Percentiles rank a stretch among this genome's conserved stretches.
Evolutionary conservation across 2,888 invertebrate genomes (phyloP).

Genomic region (Pterostichus madidus): DNA sequence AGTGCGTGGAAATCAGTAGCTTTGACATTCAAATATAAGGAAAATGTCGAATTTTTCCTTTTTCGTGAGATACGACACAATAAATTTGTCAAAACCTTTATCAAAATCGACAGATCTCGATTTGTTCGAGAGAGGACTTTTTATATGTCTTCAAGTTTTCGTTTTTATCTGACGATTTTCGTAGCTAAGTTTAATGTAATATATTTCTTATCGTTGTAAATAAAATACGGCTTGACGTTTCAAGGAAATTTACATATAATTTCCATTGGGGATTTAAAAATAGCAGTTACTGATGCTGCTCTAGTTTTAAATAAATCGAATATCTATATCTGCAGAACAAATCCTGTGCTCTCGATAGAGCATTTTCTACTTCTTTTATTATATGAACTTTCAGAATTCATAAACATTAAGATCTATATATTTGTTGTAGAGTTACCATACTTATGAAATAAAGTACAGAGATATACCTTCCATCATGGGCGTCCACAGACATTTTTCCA

Average conservation of each 20-base stretch:
- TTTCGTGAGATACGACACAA: constrained; percentile 64
- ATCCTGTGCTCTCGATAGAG: not conserved
- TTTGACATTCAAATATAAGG: constrained; percentile 66
- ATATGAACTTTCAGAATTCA: not conserved
- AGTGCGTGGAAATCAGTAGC: constrained; percentile 58
- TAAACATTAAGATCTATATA: no score
- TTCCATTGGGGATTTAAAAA: constrained; percentile 46
- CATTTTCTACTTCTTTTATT: not conserved
- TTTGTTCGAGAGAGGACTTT: constrained; percentile 59
- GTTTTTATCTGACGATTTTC: constrained; percentile 53
- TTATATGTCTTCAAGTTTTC: constrained; percentile 62
- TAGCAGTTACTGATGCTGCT: constrained; percentile 23
- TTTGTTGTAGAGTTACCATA: no score
- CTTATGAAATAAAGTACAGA: no score
- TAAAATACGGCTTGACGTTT: constrained; percentile 53
- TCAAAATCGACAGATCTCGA: constrained; percentile 66
- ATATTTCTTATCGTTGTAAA: constrained; percentile 62
- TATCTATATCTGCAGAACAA: constrained; percentile 8
- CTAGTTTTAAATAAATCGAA: constrained; percentile 21
- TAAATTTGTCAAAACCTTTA: constrained; percentile 68
- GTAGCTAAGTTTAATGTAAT: constrained; percentile 59
- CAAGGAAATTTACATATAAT: constrained; percentile 42
- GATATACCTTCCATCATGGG: no score
- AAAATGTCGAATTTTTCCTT: constrained; percentile 60
- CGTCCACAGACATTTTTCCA: no score